Evolutionary conservation across 2,113 vertebrate genomes (phyloP), one percentile per base, ranked within the genome.

Genomic region (Psilopogon haemacephalus): DNA sequence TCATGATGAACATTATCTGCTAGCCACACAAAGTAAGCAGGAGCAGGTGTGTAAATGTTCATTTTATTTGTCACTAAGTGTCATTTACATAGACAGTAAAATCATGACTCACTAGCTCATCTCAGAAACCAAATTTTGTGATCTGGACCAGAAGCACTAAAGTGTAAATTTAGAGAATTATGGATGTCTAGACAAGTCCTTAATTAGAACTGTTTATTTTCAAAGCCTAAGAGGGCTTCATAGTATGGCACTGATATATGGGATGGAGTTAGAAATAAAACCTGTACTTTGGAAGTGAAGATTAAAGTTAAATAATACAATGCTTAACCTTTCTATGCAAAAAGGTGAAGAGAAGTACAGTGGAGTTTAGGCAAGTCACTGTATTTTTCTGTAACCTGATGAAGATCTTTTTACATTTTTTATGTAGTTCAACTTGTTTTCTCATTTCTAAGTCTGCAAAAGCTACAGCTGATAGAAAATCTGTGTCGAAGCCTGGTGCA

Each of bases 1-100:
- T 46, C 98, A 99, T 9, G 99, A 99, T 95, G 99, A 99, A 14
- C 99, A 99, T 89, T 99, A 99, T 95, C 98, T 99, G 54, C 95
- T 99, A 91, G 97, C 98, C 63, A 99, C 99, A 11, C 99, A 99
- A 95, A 99, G 99, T 97, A 99, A 99, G 97, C 99, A 99, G 90
- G 99, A 99, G 78, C 99, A 99, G 98, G 99, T 99, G 75, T 68
- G 84, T 72, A 54, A 92, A 76, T 67, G 27, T 37, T 87, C 35
- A 7, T 88, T 88, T 88, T 76, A 9, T 60, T 85, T 79, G 89
- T 77, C 46, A 48, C 48, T 35, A 77, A 35, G 19, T 71, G 9
- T 83, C 44, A 48, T 35, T 82, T 83, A 89, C 65, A 9, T 76
- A 18, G 11, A 33, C 6, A 82, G 63, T 63, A 72, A 86, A 73